These are phyloP conservation scores for Delichon dasypus DNA, from an alignment of 2,797 vertebrate species.

Conservation along the genomic window DNA sequence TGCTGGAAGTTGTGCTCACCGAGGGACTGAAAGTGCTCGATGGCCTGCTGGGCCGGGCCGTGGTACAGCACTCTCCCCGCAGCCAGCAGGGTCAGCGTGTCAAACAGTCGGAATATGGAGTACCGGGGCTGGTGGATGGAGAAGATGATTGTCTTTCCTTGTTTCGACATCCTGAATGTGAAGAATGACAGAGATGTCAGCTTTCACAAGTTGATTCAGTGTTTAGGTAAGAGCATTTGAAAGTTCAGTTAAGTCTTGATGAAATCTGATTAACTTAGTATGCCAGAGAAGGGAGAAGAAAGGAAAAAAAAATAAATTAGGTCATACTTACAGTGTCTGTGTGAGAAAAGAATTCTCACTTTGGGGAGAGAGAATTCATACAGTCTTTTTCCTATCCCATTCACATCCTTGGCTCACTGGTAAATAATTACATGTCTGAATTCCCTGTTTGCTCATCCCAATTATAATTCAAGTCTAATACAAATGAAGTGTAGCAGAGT, in stretches of 20 bases:
- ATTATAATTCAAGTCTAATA: not conserved
- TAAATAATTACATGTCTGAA: not conserved
- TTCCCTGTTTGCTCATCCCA: not conserved
- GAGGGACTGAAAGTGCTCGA: constrained; percentile 83
- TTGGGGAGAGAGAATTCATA: not conserved
- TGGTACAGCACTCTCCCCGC: constrained; percentile 87
- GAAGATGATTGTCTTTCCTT: constrained; percentile 90
- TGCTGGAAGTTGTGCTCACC: constrained; percentile 73
- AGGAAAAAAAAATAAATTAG: not conserved
- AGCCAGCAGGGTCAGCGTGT: constrained; percentile 87
- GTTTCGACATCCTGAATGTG: constrained; percentile 83
- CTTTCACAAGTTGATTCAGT: not conserved
- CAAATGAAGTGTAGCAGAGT: not conserved
- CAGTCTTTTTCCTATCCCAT: not conserved
- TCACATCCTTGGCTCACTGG: not conserved
- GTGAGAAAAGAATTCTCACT: not conserved
- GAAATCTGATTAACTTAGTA: not conserved
- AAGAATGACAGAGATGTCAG: not conserved
- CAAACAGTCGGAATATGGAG: constrained; percentile 92
- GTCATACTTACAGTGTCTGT: not conserved
- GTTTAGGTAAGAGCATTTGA: not conserved
- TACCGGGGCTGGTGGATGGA: constrained; percentile 95
- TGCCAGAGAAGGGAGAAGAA: not conserved
- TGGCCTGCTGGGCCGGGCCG: constrained; percentile 79
- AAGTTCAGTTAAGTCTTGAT: not conserved